Conservation (phyloP, 2,797 vertebrate genomes). For the Pteropus rufus region DNA sequence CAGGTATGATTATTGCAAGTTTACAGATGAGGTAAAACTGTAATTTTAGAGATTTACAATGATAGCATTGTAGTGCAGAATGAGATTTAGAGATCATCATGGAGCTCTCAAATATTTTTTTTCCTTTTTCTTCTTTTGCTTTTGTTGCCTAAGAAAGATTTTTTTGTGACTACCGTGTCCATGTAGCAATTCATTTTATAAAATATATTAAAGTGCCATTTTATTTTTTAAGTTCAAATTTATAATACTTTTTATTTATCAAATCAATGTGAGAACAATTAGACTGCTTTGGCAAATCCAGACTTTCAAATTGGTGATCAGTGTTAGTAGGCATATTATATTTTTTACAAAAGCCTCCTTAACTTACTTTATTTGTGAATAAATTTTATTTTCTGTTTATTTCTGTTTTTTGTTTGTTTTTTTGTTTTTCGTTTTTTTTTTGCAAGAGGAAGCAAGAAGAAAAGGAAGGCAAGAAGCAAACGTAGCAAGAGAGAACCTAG, state of each 20-base stretch:
- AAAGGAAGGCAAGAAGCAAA: background rate
- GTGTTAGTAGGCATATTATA: background rate
- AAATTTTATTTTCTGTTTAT: background rate
- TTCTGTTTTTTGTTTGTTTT: background rate
- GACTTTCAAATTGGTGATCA: background rate
- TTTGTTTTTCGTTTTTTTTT: background rate
- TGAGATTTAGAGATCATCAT: slow-evolving; percentile 36
- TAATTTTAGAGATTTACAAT: slow-evolving; percentile 49
- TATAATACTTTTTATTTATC: background rate
- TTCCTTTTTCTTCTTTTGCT: background rate
- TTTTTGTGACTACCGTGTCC: background rate
- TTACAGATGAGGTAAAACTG: slow-evolving; percentile 49
- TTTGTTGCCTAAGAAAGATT: background rate
- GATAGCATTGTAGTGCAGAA: slow-evolving; percentile 43
- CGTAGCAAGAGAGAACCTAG: rapidly evolving
- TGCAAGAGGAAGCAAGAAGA: background rate
- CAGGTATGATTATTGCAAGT: slow-evolving; percentile 65
- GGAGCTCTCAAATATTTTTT: background rate
- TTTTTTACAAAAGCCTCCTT: background rate
- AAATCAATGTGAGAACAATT: background rate
- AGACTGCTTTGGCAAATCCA: background rate
- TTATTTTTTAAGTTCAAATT: background rate
- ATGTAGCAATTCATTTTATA: background rate
- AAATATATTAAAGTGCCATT: background rate
- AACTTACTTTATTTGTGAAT: background rate